phyloP scores from a whole-genome alignment of 2,888 invertebrate species.

The Trichogramma evanescens region DNA sequence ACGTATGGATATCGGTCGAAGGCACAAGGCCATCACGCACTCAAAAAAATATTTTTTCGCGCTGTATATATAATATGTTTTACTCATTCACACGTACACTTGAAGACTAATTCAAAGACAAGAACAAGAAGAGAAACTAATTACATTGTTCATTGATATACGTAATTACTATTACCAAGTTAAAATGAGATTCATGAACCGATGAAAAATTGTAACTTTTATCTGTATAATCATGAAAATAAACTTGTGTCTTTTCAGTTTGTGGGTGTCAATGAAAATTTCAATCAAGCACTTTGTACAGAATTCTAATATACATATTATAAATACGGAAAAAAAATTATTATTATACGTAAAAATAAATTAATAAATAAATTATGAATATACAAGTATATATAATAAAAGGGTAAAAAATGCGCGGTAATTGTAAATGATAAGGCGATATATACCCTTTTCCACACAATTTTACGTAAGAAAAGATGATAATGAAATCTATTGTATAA shows the following conservation, averaged over 20 bases:
- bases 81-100: too few species aligned
- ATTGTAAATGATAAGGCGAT: constrained; percentile 23
- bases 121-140: too few species aligned
- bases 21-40: too few species aligned
- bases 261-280: constrained; percentile 37
- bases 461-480: constrained; percentile 28
- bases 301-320: constrained; percentile 34
- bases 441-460: constrained; percentile 42
- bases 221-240: too few species aligned
- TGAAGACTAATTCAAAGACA: too few species aligned
- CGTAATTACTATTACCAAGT: too few species aligned
- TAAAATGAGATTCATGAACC: too few species aligned
- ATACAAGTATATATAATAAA: constrained; percentile 16
- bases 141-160: too few species aligned
- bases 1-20: too few species aligned
- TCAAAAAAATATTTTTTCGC: too few species aligned
- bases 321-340: constrained; percentile 18
- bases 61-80: too few species aligned
- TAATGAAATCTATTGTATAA: constrained; percentile 34
- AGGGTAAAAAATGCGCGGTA: constrained; percentile 9
- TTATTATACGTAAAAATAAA: constrained; percentile 15
- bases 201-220: too few species aligned
- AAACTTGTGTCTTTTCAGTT: constrained; percentile 40
- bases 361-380: constrained; percentile 17
- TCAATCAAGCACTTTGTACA: constrained; percentile 46